These are phyloP conservation scores for Lordiphosa collinella DNA, from an alignment of 1,140 invertebrate species.

Conservation along the genomic window DNA sequence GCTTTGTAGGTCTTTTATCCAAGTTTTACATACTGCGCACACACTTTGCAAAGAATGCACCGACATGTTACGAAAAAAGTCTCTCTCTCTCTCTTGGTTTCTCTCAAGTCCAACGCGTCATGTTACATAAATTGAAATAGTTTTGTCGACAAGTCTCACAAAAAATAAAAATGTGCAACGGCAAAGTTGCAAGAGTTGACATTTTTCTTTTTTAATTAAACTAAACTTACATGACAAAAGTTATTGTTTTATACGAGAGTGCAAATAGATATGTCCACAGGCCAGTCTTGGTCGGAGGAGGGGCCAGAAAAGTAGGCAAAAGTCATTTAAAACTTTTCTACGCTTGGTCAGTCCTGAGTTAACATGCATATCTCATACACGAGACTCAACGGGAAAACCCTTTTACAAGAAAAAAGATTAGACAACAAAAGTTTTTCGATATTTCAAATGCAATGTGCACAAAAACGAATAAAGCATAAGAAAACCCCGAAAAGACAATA, in stretches of 20 bases:
- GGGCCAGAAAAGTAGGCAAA: slow-evolving; percentile 61
- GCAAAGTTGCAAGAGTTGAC: slow-evolving; percentile 49
- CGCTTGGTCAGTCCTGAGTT: slow-evolving; percentile 65
- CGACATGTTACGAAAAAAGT: slow-evolving; percentile 8
- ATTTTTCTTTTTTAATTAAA: slow-evolving; percentile 62
- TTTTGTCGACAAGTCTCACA: slow-evolving; percentile 28
- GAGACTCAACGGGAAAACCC: background rate
- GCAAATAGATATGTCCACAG: slow-evolving; percentile 29
- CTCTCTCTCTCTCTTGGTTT: background rate
- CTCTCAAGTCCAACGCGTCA: slow-evolving; percentile 40
- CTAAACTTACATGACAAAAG: slow-evolving; percentile 58
- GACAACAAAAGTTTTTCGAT: slow-evolving; percentile 64
- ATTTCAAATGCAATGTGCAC: slow-evolving; percentile 57
- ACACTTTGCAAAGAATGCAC: background rate
- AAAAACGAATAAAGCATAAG: slow-evolving; percentile 3
- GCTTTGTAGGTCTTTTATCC: no score
- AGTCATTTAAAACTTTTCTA: slow-evolving; percentile 72
- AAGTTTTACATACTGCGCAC: no score
- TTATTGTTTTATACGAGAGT: slow-evolving; percentile 48
- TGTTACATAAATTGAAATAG: slow-evolving; percentile 68
- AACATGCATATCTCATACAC: slow-evolving; percentile 55
- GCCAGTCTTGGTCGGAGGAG: background rate
- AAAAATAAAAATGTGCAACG: slow-evolving; percentile 39
- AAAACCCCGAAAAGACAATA: slow-evolving; percentile 52
- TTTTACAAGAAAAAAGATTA: slow-evolving; percentile 14